Evolutionary conservation across 1,140 invertebrate genomes (phyloP).

Genomic region (Zaprionus tsacasi): DNA sequence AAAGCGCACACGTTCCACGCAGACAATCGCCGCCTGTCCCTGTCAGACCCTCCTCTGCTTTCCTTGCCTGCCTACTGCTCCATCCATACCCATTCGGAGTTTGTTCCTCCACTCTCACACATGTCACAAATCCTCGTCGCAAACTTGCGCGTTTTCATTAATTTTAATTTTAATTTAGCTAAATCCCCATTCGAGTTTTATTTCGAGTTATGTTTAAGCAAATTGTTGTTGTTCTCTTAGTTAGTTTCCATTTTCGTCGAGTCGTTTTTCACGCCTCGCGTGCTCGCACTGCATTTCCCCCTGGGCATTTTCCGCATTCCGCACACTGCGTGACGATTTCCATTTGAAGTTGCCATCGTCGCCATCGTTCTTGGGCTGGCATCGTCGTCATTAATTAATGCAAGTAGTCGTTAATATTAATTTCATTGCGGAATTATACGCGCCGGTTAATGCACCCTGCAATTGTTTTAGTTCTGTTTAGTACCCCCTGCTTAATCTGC

Average conservation of each 20-base stretch:
- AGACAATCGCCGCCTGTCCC: slow-evolving; percentile 28
- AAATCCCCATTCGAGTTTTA: slow-evolving; percentile 29
- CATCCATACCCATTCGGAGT: slow-evolving; percentile 1
- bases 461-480: slow-evolving; percentile 45
- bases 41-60: background rate
- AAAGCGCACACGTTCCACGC: slow-evolving; percentile 70
- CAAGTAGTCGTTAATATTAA: slow-evolving; percentile 74
- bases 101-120: slow-evolving; percentile 28
- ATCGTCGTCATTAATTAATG: slow-evolving; percentile 51
- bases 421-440: slow-evolving; percentile 73
- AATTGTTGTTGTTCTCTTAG: slow-evolving; percentile 37
- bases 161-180: slow-evolving; percentile 53
- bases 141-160: slow-evolving; percentile 59
- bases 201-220: slow-evolving; percentile 46
- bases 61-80: background rate
- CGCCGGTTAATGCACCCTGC: slow-evolving; percentile 69
- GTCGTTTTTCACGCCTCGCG: slow-evolving; percentile 50
- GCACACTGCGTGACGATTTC: slow-evolving; percentile 62
- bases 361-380: slow-evolving; percentile 12
- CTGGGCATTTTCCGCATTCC: slow-evolving; percentile 56
- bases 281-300: slow-evolving; percentile 51
- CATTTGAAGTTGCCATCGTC: slow-evolving; percentile 39
- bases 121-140: slow-evolving; percentile 28
- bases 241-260: slow-evolving; percentile 19
- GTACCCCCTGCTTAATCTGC: slow-evolving; percentile 20